Evolutionary conservation across 2,888 invertebrate genomes (phyloP).

Genomic region (Mesorhabditis spiculigera): DNA sequence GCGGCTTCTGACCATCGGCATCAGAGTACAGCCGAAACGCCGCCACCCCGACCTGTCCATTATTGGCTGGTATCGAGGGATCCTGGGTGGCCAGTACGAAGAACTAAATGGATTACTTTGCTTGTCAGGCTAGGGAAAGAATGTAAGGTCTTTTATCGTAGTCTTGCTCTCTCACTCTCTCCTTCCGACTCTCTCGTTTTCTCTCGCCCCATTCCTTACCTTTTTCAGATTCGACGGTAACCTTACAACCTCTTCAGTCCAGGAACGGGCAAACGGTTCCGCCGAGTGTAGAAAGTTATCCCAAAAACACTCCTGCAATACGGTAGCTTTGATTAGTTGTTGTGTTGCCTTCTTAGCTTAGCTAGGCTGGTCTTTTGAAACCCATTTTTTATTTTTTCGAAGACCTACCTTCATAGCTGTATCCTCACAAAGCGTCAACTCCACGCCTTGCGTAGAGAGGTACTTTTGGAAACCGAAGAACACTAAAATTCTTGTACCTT

Average conservation of each 20-base stretch:
- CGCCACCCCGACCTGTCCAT: constrained; percentile 39
- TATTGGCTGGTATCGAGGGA: constrained; percentile 23
- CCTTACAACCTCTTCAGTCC: constrained; percentile 37
- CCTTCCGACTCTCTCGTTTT: too few species aligned
- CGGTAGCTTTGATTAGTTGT: too few species aligned
- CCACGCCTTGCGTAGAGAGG: constrained; percentile 35
- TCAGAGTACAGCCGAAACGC: constrained; percentile 34
- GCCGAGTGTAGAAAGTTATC: constrained; percentile 31
- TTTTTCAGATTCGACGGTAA: constrained; percentile 19
- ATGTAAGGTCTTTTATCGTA: too few species aligned
- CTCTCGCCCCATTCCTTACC: too few species aligned
- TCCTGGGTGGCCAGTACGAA: constrained; percentile 37
- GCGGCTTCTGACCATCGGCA: constrained; percentile 20
- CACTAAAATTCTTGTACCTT: too few species aligned
- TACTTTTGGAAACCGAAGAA: constrained; percentile 41
- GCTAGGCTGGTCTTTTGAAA: too few species aligned
- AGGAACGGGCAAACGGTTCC: constrained; percentile 29
- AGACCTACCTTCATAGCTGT: constrained; percentile 19
- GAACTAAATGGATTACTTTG: constrained; percentile 28
- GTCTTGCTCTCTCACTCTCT: too few species aligned
- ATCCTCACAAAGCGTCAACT: constrained; percentile 33
- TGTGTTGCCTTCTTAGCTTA: too few species aligned
- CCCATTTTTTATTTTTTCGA: too few species aligned
- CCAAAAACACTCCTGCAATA: too few species aligned
- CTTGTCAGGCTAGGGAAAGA: too few species aligned